A percentile compares a stretch with the other conserved stretches of the same genome.
These are phyloP conservation scores for Cyclargus thomasi DNA, from an alignment of 1,140 invertebrate species.

Conservation along the genomic window DNA sequence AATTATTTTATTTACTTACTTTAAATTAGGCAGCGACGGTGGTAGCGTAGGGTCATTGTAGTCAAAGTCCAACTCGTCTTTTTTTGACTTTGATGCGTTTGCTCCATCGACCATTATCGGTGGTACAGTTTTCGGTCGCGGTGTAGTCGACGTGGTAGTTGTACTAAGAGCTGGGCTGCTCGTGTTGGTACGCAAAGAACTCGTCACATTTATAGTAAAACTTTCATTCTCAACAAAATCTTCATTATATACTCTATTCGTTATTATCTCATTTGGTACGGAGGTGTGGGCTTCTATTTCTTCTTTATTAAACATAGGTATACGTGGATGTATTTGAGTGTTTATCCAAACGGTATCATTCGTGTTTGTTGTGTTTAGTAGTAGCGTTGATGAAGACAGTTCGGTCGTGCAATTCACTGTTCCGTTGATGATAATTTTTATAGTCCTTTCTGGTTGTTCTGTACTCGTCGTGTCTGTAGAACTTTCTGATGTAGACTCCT, in stretches of 20 bases:
- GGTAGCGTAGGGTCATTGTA: conserved; percentile 83
- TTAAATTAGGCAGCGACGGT: conserved; percentile 84
- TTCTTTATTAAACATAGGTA: conserved; percentile 39
- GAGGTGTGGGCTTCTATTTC: conserved; percentile 48
- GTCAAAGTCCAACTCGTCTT: conserved; percentile 79
- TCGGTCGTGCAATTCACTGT: conserved; percentile 65
- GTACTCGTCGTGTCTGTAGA: conserved; percentile 33
- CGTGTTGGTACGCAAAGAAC: conserved; percentile 52
- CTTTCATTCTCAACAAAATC: conserved; percentile 54
- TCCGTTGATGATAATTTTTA: conserved; percentile 62
- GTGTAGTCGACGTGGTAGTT: conserved; percentile 27
- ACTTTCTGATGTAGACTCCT: conserved; percentile 21
- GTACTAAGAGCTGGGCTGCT: conserved; percentile 32
- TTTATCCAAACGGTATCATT: conserved; percentile 45
- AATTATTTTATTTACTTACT: conserved; percentile 49
- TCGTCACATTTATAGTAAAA: conserved; percentile 63
- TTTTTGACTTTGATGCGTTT: conserved; percentile 69
- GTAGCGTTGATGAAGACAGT: conserved; percentile 51
- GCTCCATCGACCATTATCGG: conserved; percentile 49
- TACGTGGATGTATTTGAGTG: conserved; percentile 39
- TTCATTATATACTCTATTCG: conserved; percentile 44
- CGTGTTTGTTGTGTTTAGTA: conserved; percentile 38
- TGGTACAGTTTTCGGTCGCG: conserved; percentile 39
- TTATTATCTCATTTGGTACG: conserved; percentile 59
- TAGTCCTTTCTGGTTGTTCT: conserved; percentile 48